Evolutionary conservation across 53 echinoderm and acorn worm species (phyloP), one percentile per base, ranked within the genome.

Genomic region (Henricia sp.): DNA sequence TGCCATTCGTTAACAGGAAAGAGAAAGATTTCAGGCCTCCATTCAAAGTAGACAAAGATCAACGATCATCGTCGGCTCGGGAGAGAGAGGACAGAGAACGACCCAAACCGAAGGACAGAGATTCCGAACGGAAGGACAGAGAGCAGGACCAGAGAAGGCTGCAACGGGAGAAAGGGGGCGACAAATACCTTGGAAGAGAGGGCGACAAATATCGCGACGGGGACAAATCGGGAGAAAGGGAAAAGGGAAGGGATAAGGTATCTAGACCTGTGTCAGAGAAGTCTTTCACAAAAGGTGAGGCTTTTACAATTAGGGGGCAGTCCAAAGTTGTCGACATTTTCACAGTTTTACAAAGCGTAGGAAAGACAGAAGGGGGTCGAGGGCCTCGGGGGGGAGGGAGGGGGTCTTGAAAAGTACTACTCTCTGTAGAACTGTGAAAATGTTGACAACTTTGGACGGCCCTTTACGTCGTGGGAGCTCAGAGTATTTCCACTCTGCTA

Each of bases 121-220:
- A 24, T 36, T 12, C 42, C 80, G 29, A 65, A 48, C 43, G 11
- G 56, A 86, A 44, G 42, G 87, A 87, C 37, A 40, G 52, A 1
- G 77, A 85, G 20, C 16, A 35, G 59, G 73, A 74, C 9, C 84
- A 64, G 23, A 83, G 83, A 26, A 52, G 74, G 21, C 21, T 44
- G 20, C 48, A 0, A 56, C 72, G 70, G n/a, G 72, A 73, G 19
- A 75, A 67, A 30, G 62, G 60, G 6, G 42, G 88, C 42, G 88
- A 80, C 42, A 77, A 68, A 67, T 30, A 51, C 28, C 64, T 24
- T 28, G 87, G 88, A 44, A 88, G 82, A 84, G 74, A 38, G 32
- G 27, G 70, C 19, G 86, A 82, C 63, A 86, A 59, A 64, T 9
- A n/a, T 33, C 86, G 72, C 4, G 73, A 85, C 72, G 57, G 77